Base-by-base conservation (phyloP, 2,888 invertebrate species). In the Azorinus chamasolen region DNA sequence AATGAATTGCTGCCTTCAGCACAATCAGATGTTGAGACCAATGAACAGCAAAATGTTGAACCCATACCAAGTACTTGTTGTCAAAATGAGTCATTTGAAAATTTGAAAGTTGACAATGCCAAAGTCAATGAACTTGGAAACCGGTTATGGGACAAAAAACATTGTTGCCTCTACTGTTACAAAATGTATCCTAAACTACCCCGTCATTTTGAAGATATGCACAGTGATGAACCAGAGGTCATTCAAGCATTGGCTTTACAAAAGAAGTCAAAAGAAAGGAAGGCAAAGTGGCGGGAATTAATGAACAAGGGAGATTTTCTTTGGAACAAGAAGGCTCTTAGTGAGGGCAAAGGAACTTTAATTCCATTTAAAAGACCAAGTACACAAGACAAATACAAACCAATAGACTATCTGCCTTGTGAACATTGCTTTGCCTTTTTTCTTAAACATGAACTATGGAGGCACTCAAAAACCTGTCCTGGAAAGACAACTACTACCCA, bases 231-330 rank as follows among this genome's bases (percentile, higher is more conserved):
- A 46, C 4, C 61, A 16, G 69, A 69, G 16, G 69, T 69, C 1
- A 32, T 53, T 37, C 43, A 46, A 45, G 69, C 61, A 46, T 54
- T 69, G 37, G 59, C 69, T 8, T 61, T 18, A 32, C n/a, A 43
- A 1, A 61, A 61, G 20, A 61, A 61, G 5, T 69, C 69, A 18
- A 53, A 53, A n/a, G 54, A 53, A 53, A 53, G 69, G 24, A 69
- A 69, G 18, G 24, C 1, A 10, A 46, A 22, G 0, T 69, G 53
- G 69, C 43, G 54, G 24, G 54, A 45, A 5, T 45, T 69, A 1
- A 69, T 53, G 53, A 53, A 69, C 22, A 61, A 18, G 32, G 69
- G 69, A 2, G 69, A 69, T 20, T 69, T 66, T 66, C 37, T 27
- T 4, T 58, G 58, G 18, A 66, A 66, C 22, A 6, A 8, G 2